A percentile compares a stretch with the other conserved stretches of the same genome.
Conservation (phyloP, 2,113 vertebrate species). For the Semnornis frantzii region DNA sequence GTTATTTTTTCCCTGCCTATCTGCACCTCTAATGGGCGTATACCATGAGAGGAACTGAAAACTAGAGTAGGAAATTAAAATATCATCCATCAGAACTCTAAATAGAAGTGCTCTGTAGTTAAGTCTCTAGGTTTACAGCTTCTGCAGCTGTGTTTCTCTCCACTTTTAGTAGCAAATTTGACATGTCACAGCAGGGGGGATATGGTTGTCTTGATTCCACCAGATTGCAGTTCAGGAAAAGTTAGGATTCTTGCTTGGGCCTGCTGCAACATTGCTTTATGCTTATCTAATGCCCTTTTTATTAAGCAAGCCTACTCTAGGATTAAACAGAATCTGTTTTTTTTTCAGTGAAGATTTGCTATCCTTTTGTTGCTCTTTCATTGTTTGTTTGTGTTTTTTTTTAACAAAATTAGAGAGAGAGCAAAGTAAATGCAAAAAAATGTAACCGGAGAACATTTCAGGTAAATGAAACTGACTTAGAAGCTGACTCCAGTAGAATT, state of each 20-base stretch:
- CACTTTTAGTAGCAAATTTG: neutral
- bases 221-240: neutral
- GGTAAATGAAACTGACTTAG: neutral
- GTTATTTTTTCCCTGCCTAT: neutral
- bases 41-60: neutral
- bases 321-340: neutral
- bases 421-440: neutral
- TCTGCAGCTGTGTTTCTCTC: neutral
- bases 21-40: neutral
- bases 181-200: neutral
- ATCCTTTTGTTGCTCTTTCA: neutral
- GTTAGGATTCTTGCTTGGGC: neutral
- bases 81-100: neutral
- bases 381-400: neutral
- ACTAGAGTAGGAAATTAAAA: neutral
- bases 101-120: neutral
- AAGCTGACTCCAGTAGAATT: neutral
- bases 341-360: neutral
- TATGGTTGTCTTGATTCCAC: neutral
- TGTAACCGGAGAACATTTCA: neutral
- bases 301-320: neutral
- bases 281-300: neutral
- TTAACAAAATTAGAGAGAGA: neutral
- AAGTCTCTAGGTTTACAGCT: neutral
- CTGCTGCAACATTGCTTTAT: neutral